Evolutionary conservation across 2,797 vertebrate species (phyloP).

Genomic region (Halcyon leucocephala): DNA sequence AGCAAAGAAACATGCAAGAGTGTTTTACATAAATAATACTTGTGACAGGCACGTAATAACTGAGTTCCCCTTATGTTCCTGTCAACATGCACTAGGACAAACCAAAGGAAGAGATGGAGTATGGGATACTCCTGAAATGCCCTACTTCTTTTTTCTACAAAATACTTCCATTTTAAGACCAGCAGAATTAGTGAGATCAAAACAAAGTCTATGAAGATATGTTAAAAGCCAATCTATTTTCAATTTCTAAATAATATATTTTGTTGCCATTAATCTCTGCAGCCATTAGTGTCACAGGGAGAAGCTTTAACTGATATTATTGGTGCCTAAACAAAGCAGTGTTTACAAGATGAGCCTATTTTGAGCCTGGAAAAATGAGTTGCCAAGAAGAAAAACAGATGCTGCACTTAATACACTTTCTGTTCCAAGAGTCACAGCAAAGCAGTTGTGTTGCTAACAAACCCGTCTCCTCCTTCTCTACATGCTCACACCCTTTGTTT

Average conservation of each 20-base stretch:
- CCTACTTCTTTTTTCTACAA: background rate
- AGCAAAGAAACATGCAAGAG: background rate
- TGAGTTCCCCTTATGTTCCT: background rate
- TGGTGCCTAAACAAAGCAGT: constrained; percentile 31
- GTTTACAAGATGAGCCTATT: constrained; percentile 63
- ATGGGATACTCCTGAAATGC: background rate
- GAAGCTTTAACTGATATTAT: constrained; percentile 42
- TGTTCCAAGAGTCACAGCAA: constrained; percentile 36
- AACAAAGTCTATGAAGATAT: background rate
- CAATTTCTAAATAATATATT: background rate
- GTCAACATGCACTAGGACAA: background rate
- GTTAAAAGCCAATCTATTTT: constrained; percentile 3
- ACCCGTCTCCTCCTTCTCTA: background rate
- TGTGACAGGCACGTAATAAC: background rate
- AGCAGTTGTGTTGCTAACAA: background rate
- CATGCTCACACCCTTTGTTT: background rate
- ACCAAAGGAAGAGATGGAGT: background rate
- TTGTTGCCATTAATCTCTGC: constrained; percentile 18
- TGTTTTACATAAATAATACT: background rate
- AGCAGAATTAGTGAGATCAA: background rate
- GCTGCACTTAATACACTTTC: background rate
- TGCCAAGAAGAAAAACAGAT: constrained; percentile 51
- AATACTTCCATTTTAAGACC: background rate
- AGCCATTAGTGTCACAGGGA: constrained; percentile 7
- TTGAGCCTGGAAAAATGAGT: constrained; percentile 62